Conservation (phyloP, 1,140 invertebrate genomes). For the Trachelipus rathkii region DNA sequence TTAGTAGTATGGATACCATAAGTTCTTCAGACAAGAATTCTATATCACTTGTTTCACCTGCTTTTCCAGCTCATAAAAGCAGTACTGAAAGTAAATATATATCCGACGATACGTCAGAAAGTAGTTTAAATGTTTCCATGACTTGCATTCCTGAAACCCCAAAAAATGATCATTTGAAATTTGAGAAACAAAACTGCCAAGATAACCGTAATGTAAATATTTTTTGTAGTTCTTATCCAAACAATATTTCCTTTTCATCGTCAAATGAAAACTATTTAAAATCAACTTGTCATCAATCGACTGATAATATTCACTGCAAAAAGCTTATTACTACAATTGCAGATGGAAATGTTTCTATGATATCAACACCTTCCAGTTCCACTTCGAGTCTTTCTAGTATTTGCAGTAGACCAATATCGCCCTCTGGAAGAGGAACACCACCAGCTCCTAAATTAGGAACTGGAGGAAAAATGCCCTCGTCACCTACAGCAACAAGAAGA, state of each 20-base stretch:
- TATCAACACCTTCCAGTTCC: slow-evolving; percentile 43
- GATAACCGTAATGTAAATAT: no score
- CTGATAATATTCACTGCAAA: no score
- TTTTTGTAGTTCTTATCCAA: no score
- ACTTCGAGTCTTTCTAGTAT: slow-evolving; percentile 43
- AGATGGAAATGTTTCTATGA: slow-evolving; percentile 33
- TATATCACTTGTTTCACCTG: not conserved
- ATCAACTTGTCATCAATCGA: no score
- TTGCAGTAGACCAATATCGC: slow-evolving; percentile 38
- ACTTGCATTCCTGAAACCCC: not conserved
- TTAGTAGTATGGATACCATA: not conserved
- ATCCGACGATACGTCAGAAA: not conserved
- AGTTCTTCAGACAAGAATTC: not conserved
- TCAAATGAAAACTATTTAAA: no score
- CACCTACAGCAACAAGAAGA: slow-evolving; percentile 36
- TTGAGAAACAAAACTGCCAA: no score
- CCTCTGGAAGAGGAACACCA: slow-evolving; percentile 39
- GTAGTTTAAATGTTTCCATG: not conserved
- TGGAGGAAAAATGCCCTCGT: slow-evolving; percentile 31
- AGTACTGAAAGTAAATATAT: not conserved
- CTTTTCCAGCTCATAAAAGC: not conserved
- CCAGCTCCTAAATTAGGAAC: slow-evolving; percentile 43
- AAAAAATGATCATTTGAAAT: no score
- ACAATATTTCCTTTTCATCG: no score
- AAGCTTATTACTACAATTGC: slow-evolving; percentile 14